Evolutionary conservation across 2,113 vertebrate species (phyloP).

Genomic region (Calonectris borealis): DNA sequence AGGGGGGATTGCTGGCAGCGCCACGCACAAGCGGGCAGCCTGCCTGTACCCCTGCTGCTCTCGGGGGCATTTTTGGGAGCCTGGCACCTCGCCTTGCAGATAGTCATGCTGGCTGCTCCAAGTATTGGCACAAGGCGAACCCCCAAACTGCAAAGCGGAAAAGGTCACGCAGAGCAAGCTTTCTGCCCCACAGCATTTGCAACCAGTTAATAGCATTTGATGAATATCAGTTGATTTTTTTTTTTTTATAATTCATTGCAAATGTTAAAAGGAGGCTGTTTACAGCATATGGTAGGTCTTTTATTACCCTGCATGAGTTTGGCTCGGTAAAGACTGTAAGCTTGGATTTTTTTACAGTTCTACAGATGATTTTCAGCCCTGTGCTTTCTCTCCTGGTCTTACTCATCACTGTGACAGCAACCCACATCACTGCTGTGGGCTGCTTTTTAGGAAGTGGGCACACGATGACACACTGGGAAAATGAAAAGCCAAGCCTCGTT

Average conservation of each 20-base stretch:
- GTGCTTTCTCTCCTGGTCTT: not conserved
- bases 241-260: not conserved
- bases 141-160: not conserved
- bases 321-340: not conserved
- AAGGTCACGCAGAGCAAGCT: not conserved
- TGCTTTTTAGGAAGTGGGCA: conserved; percentile 27
- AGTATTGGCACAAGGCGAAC: not conserved
- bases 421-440: conserved; percentile 6
- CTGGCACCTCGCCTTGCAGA: not conserved
- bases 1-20: not conserved
- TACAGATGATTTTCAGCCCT: not conserved
- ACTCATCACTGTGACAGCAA: conserved; percentile 21
- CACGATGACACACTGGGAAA: not conserved
- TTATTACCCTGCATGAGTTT: not conserved
- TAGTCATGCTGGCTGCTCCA: not conserved
- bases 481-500: not conserved
- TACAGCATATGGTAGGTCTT: not conserved
- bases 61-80: not conserved
- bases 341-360: not conserved
- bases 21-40: not conserved
- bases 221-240: not conserved
- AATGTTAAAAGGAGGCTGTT: not conserved
- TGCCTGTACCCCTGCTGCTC: not conserved
- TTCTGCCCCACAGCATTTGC: not conserved
- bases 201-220: not conserved